phyloP scores from a whole-genome alignment of 2,888 invertebrate genomes.

The Dimorphilus gyrociliatus region DNA sequence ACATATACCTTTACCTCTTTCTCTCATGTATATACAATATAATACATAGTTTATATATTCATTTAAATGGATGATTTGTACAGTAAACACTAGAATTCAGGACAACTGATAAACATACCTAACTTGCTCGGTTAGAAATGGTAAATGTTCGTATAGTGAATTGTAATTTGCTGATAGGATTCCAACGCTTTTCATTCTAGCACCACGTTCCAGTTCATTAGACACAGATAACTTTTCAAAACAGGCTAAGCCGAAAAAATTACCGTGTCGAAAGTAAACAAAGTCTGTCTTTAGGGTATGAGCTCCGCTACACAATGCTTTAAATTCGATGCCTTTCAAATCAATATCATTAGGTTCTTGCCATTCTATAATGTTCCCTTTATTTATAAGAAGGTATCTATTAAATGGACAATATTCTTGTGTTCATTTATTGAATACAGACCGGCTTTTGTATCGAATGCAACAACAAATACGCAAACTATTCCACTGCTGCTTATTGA shows the following conservation, averaged over 20 bases:
- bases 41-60: neutral
- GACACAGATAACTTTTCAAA: slow-evolving; percentile 38
- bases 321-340: slow-evolving; percentile 38
- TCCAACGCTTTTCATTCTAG: slow-evolving; percentile 39
- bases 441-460: slow-evolving; percentile 32
- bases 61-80: too few relatives aligned
- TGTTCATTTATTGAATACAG: too few relatives aligned
- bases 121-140: slow-evolving; percentile 36
- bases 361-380: slow-evolving; percentile 40
- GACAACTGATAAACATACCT: too few relatives aligned
- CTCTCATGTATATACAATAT: neutral
- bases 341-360: slow-evolving; percentile 35
- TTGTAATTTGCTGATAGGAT: slow-evolving; percentile 37
- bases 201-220: slow-evolving; percentile 37
- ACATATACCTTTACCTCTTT: too few relatives aligned
- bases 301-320: slow-evolving; percentile 39
- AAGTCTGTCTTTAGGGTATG: slow-evolving; percentile 37
- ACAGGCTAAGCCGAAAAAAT: slow-evolving; percentile 36
- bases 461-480: slow-evolving; percentile 38
- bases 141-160: slow-evolving; percentile 34
- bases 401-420: too few relatives aligned
- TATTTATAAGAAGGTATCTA: too few relatives aligned
- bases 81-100: too few relatives aligned
- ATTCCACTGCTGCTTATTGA: too few relatives aligned
- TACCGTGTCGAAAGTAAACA: slow-evolving; percentile 38